A percentile compares a stretch with the other conserved stretches of the same genome.
phyloP scores from a whole-genome alignment of 2,797 vertebrate species.

The Geotrypetes seraphini region DNA sequence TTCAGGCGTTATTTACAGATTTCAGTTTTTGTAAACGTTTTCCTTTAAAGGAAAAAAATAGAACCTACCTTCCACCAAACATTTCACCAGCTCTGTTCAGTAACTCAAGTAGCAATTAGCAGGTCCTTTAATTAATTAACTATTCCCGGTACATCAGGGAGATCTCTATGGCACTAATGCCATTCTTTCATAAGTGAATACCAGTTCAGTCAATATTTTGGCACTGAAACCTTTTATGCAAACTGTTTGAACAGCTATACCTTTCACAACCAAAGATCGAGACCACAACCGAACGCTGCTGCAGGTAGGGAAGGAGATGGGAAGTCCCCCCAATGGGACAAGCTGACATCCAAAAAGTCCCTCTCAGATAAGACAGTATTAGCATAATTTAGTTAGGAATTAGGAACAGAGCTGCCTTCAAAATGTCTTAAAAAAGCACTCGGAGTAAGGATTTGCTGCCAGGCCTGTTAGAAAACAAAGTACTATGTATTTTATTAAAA shows the following conservation, averaged over 20 bases:
- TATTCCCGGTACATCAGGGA: constrained; percentile 45
- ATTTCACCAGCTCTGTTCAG: constrained; percentile 42
- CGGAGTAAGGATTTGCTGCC: too few species aligned
- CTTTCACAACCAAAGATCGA: constrained; percentile 1
- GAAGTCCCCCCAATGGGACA: too few species aligned
- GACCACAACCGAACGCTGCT: constrained; percentile 1
- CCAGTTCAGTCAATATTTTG: constrained; percentile 55
- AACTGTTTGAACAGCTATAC: constrained; percentile 30
- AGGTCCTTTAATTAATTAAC: constrained; percentile 61
- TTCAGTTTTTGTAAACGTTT: constrained; percentile 41
- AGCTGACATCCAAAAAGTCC: too few species aligned
- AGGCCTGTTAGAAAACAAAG: too few species aligned
- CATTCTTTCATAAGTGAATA: constrained; percentile 45
- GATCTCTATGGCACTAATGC: constrained; percentile 48
- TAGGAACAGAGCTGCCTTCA: too few species aligned
- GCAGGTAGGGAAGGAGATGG: constrained; percentile 21
- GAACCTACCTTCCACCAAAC: constrained; percentile 44
- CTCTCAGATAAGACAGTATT: too few species aligned
- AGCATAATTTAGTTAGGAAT: too few species aligned
- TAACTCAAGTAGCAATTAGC: constrained; percentile 58
- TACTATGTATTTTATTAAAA: not conserved
- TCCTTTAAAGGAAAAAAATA: constrained; percentile 18
- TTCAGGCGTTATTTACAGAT: constrained; percentile 42
- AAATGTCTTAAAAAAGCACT: too few species aligned
- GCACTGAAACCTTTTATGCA: constrained; percentile 31